phyloP scores from a whole-genome alignment of 2,797 vertebrate species.

The Rhabdophis nuchalis region DNA sequence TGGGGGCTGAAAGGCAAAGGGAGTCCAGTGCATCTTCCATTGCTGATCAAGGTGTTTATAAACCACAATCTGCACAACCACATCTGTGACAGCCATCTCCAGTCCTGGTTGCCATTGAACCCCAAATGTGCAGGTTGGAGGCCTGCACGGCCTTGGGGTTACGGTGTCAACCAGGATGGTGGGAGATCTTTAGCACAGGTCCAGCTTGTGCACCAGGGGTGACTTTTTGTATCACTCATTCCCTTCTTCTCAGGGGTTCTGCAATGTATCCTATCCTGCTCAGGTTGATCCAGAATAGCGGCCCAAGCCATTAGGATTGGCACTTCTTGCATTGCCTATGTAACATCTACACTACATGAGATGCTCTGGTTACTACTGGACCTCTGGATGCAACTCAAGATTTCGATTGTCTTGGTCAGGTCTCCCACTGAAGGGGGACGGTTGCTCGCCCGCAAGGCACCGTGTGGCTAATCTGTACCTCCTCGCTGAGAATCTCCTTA shows the following conservation, averaged over 20 bases:
- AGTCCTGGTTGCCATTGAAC: background rate
- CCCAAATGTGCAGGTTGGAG: background rate
- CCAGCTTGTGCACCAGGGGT: background rate
- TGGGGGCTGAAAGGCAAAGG: no score
- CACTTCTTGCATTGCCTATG: background rate
- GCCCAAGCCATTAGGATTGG: background rate
- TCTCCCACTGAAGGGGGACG: background rate
- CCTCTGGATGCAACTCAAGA: background rate
- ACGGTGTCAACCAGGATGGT: background rate
- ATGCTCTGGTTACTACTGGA: background rate
- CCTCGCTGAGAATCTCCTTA: background rate
- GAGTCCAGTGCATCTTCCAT: no score
- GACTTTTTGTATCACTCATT: background rate
- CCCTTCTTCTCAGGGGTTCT: background rate
- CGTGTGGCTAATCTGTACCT: background rate
- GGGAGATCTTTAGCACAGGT: background rate
- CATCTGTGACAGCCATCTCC: background rate
- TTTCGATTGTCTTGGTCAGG: background rate
- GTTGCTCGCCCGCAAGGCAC: background rate
- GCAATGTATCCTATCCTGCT: background rate
- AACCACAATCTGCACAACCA: background rate
- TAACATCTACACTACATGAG: background rate
- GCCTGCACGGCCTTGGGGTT: background rate
- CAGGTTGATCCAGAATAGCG: background rate
- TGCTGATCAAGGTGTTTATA: background rate